Conservation (phyloP, 2,113 vertebrate genomes). For the Semnornis frantzii region DNA sequence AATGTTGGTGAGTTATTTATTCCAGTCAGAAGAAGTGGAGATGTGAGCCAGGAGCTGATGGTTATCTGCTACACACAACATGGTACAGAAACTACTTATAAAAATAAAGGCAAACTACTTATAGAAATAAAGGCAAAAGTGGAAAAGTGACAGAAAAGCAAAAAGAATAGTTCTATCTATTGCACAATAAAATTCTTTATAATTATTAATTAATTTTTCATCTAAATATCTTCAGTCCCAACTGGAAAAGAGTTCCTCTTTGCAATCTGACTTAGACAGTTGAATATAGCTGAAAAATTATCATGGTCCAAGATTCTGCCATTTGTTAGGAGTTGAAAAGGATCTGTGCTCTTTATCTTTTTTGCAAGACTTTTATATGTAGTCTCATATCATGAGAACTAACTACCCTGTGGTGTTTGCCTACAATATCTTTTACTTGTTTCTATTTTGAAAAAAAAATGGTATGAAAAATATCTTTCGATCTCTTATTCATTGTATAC, state of each 20-base stretch:
- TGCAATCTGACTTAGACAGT: background rate
- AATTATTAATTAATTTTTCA: background rate
- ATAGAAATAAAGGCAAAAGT: background rate
- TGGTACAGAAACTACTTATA: constrained; percentile 74
- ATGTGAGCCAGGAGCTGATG: constrained; percentile 90
- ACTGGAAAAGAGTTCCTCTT: background rate
- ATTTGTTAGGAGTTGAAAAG: background rate
- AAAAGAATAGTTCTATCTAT: background rate
- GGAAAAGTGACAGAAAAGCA: background rate
- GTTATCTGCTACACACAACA: constrained; percentile 92
- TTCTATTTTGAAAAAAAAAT: background rate
- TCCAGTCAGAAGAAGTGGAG: constrained; percentile 89
- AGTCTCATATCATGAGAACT: background rate
- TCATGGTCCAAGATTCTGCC: background rate
- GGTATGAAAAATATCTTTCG: background rate
- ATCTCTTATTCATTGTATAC: background rate
- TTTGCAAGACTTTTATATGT: background rate
- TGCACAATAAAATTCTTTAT: background rate
- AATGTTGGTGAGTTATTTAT: constrained; percentile 89
- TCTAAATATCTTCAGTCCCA: background rate
- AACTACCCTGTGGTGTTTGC: background rate
- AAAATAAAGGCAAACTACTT: background rate
- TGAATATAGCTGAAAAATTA: background rate
- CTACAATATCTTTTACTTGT: background rate
- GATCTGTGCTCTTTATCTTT: background rate